phyloP scores from a whole-genome alignment of 2,888 invertebrate species.

The Pocota personata region DNA sequence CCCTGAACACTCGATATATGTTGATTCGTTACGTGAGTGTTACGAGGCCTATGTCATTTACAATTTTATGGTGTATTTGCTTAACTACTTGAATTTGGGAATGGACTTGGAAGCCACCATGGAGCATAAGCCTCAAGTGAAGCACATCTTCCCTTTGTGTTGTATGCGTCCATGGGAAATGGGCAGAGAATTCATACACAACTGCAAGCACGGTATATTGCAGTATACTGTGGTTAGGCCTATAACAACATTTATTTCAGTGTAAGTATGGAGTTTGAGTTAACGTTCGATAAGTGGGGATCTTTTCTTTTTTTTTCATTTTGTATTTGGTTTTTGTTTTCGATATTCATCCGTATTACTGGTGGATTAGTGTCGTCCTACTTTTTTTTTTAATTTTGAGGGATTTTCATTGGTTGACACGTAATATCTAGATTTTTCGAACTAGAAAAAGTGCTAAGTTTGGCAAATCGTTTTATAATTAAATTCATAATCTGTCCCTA shows the following conservation, averaged over 20 bases:
- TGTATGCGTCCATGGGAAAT: conserved; percentile 96
- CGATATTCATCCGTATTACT: no score
- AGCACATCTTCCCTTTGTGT: conserved; percentile 95
- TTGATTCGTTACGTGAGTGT: conserved; percentile 96
- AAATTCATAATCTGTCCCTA: no score
- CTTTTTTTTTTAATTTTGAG: no score
- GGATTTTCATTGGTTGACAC: no score
- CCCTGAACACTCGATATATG: conserved; percentile 94
- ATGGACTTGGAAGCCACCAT: conserved; percentile 92
- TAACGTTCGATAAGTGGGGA: not conserved
- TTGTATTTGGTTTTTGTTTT: not conserved
- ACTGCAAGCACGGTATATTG: conserved; percentile 97
- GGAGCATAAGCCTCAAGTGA: conserved; percentile 91
- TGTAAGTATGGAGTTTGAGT: conserved; percentile 85
- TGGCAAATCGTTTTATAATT: no score
- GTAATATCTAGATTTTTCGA: no score
- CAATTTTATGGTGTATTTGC: conserved; percentile 97
- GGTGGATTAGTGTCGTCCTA: no score
- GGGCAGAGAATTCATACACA: conserved; percentile 96
- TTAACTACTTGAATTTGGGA: conserved; percentile 94
- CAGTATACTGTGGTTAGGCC: conserved; percentile 97
- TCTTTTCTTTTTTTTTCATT: not conserved
- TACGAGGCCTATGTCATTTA: conserved; percentile 99
- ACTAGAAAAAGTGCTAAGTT: no score
- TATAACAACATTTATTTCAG: conserved; percentile 93